phyloP scores from a whole-genome alignment of 2,113 vertebrate species.

The Aphyosemion australe region DNA sequence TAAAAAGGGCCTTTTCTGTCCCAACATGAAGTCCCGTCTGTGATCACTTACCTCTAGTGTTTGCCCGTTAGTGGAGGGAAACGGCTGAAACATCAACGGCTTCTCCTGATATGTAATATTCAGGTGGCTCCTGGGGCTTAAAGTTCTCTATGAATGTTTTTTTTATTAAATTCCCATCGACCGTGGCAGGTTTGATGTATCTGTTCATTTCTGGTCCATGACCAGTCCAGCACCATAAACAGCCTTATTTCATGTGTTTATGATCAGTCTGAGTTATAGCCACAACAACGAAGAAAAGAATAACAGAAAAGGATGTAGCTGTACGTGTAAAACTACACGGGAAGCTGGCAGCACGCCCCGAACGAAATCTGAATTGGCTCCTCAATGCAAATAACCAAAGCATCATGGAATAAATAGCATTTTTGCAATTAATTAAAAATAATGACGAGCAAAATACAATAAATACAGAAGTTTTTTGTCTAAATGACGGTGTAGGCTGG shows the following conservation, averaged over 20 bases:
- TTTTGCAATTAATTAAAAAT: not conserved
- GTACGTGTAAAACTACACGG: not conserved
- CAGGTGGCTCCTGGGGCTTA: not conserved
- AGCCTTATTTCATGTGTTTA: too few species aligned
- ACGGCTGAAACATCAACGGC: not conserved
- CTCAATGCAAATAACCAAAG: not conserved
- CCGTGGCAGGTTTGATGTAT: not conserved
- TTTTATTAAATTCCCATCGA: not conserved
- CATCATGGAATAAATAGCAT: not conserved
- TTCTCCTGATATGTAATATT: not conserved
- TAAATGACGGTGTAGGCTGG: too few species aligned
- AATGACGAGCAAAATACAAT: not conserved
- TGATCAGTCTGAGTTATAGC: too few species aligned
- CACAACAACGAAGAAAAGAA: too few species aligned
- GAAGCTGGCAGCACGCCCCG: not conserved
- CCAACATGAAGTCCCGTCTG: not conserved
- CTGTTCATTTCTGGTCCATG: not conserved
- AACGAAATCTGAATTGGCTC: not conserved
- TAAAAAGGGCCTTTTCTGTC: not conserved
- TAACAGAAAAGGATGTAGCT: too few species aligned
- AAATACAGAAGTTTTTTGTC: too few species aligned
- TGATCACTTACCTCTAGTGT: conserved; percentile 2
- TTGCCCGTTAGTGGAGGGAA: not conserved
- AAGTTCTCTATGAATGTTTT: not conserved
- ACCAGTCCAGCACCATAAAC: not conserved